Percentiles rank a stretch among this genome's conserved stretches.
Evolutionary conservation across 1,140 invertebrate genomes (phyloP).

Genomic region (Drosophila simulans): DNA sequence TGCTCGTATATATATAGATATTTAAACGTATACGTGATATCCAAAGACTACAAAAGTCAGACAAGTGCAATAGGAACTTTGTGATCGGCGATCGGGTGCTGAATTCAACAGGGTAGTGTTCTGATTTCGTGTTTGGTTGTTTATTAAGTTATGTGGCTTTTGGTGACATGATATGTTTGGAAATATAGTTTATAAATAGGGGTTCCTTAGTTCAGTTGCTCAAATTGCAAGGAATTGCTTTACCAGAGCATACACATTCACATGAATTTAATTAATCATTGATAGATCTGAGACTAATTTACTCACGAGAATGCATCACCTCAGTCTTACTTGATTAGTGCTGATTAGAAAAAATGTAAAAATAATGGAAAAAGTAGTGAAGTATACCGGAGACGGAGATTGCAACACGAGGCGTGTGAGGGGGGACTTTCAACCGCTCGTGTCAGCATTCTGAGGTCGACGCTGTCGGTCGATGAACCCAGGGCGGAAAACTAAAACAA

Average conservation of each 20-base stretch:
- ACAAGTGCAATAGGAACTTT: constrained; percentile 44
- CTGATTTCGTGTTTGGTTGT: background rate
- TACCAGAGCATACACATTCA: too few relatives aligned
- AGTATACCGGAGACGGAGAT: constrained; percentile 49
- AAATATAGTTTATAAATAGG: too few relatives aligned
- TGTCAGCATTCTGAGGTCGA: constrained; percentile 76
- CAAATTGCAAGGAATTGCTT: too few relatives aligned
- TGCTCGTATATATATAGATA: constrained; percentile 9
- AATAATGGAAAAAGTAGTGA: background rate
- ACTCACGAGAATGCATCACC: constrained; percentile 10
- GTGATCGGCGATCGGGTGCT: constrained; percentile 25
- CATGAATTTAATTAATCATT: background rate
- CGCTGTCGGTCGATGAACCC: constrained; percentile 70
- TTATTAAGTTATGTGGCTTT: constrained; percentile 8
- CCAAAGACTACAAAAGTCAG: constrained; percentile 31
- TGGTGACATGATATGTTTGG: background rate
- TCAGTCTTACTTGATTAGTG: constrained; percentile 31
- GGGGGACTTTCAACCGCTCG: constrained; percentile 45
- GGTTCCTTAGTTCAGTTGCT: too few relatives aligned
- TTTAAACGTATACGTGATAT: constrained; percentile 48
- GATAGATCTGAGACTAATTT: background rate
- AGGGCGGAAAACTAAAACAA: constrained; percentile 59
- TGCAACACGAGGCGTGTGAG: constrained; percentile 52
- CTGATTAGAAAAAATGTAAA: constrained; percentile 63
- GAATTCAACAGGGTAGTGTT: constrained; percentile 5